These are phyloP conservation scores for Xylocampa areola DNA, from an alignment of 2,888 invertebrate species.

Conservation along the genomic window DNA sequence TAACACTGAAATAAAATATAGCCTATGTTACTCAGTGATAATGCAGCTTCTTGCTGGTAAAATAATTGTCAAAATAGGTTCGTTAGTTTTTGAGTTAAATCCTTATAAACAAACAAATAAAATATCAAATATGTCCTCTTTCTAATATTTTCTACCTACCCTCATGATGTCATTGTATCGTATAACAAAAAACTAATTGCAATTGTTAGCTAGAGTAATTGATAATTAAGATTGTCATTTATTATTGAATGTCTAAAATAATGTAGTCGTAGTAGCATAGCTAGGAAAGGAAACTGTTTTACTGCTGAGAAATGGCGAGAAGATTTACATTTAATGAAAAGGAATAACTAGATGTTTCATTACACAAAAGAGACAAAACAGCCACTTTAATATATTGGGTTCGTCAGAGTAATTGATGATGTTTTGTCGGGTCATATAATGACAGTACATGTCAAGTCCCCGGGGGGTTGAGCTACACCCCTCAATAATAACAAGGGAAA, in stretches of 20 bases:
- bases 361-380: not conserved
- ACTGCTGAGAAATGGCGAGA: not conserved
- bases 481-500: slow-evolving; percentile 12
- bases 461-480: slow-evolving; percentile 22
- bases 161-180: not conserved
- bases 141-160: not conserved
- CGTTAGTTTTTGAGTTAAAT: too few relatives aligned
- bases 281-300: not conserved
- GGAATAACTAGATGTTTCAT: not conserved
- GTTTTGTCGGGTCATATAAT: slow-evolving; percentile 9
- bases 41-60: too few relatives aligned
- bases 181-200: not conserved
- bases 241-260: not conserved
- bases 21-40: too few relatives aligned
- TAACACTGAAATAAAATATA: too few relatives aligned
- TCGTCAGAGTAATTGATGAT: slow-evolving; percentile 17
- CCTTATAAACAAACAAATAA: too few relatives aligned
- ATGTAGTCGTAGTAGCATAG: not conserved
- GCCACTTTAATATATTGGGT: not conserved
- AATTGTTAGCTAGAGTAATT: not conserved
- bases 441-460: slow-evolving; percentile 8
- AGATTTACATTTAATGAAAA: not conserved
- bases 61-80: too few relatives aligned
- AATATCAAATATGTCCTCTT: too few relatives aligned
- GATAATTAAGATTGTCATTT: not conserved